Conservation (phyloP, 2,888 invertebrate species). For the Athalia cordata region DNA sequence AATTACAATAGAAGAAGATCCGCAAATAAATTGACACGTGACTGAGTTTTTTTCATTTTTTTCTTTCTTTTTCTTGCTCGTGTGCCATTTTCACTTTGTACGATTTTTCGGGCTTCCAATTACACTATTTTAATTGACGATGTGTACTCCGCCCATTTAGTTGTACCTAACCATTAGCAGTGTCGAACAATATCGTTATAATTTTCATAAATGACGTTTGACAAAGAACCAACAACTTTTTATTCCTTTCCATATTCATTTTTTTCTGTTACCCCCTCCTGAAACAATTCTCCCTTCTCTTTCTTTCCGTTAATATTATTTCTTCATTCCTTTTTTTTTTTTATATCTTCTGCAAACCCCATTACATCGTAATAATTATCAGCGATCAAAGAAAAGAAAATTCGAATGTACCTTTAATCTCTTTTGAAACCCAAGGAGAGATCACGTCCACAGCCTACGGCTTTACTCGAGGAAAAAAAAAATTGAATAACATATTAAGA, state of each 20-base stretch:
- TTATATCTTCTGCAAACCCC: too few relatives aligned
- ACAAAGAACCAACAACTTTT: neutral
- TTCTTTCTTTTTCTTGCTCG: too few relatives aligned
- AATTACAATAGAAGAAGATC: too few relatives aligned
- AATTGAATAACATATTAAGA: neutral
- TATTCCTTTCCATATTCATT: neutral
- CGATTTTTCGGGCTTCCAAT: constrained; percentile 22
- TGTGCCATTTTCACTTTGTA: too few relatives aligned
- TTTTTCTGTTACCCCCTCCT: neutral
- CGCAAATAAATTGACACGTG: too few relatives aligned
- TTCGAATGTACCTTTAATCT: constrained; percentile 16
- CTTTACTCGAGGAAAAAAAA: neutral
- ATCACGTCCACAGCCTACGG: neutral
- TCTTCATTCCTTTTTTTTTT: too few relatives aligned
- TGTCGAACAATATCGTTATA: neutral
- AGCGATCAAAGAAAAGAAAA: constrained; percentile 1
- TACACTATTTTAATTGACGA: constrained; percentile 39
- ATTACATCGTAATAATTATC: constrained; percentile 1
- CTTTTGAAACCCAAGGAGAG: constrained; percentile 5
- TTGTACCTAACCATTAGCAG: constrained; percentile 21
- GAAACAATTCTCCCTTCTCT: constrained; percentile 4
- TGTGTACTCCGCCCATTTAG: neutral
- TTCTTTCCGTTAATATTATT: neutral
- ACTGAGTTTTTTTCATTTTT: too few relatives aligned
- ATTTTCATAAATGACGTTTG: constrained; percentile 4